A percentile compares a stretch with the other conserved stretches of the same genome.
Evolutionary conservation across 2,888 invertebrate species (phyloP).

Genomic region (Gastrophysa polygoni): DNA sequence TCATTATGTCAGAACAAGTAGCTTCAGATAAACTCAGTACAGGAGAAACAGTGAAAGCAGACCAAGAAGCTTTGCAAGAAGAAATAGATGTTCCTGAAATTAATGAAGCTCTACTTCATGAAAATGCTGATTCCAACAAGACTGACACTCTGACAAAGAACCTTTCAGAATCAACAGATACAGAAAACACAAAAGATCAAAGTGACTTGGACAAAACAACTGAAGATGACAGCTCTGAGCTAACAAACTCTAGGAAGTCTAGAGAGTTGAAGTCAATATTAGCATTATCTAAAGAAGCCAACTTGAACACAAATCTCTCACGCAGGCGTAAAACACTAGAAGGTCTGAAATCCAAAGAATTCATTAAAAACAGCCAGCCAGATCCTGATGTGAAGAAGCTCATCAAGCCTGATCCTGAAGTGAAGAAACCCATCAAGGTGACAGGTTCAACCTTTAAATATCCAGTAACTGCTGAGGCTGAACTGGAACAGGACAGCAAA

Average conservation of each 20-base stretch:
- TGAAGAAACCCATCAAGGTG: constrained; percentile 28
- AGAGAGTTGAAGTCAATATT: constrained; percentile 67
- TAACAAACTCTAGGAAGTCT: constrained; percentile 34
- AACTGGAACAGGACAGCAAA: constrained; percentile 46
- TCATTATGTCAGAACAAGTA: constrained; percentile 6
- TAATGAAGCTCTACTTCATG: not conserved
- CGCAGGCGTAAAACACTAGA: constrained; percentile 59
- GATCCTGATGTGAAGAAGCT: too few species aligned
- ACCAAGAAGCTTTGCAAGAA: not conserved
- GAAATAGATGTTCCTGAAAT: too few species aligned
- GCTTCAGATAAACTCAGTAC: not conserved
- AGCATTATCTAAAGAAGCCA: constrained; percentile 71
- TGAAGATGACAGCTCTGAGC: constrained; percentile 32
- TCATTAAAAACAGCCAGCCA: not conserved
- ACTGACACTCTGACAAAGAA: not conserved
- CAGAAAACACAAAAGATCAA: constrained; percentile 4
- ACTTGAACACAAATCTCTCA: constrained; percentile 63
- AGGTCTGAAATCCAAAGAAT: constrained; percentile 28
- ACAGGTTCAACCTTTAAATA: constrained; percentile 40
- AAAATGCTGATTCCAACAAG: not conserved
- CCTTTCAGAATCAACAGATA: not conserved
- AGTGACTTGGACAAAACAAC: constrained; percentile 22
- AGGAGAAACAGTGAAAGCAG: not conserved
- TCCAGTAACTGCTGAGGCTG: constrained; percentile 50
- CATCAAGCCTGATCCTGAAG: constrained; percentile 9